Conservation (phyloP, 2,888 invertebrate species). For the Aphodius granarius region DNA sequence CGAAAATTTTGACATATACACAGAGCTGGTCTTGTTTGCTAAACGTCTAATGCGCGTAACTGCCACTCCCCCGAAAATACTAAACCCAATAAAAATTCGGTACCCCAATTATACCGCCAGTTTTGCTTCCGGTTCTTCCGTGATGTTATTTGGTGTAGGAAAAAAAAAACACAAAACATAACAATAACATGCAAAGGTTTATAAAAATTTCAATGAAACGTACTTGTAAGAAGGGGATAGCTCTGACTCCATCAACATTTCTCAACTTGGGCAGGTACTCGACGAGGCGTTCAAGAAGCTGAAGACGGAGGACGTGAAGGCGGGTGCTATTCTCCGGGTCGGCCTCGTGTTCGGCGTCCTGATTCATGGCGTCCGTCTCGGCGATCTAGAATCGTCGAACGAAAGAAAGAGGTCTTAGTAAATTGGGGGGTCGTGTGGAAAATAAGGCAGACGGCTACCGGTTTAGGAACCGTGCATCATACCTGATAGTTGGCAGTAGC, state of each 20-base stretch:
- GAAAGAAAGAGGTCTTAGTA: not conserved
- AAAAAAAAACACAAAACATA: not conserved
- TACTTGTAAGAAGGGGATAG: constrained; percentile 92
- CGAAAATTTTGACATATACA: too few relatives aligned
- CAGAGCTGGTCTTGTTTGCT: too few relatives aligned
- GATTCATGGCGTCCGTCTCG: constrained; percentile 42
- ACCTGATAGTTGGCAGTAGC: constrained; percentile 55
- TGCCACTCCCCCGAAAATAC: too few relatives aligned
- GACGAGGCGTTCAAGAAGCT: constrained; percentile 74
- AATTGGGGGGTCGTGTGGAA: not conserved
- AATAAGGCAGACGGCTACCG: not conserved
- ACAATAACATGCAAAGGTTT: constrained; percentile 5
- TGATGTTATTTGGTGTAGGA: too few relatives aligned
- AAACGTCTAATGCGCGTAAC: too few relatives aligned
- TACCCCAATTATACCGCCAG: too few relatives aligned
- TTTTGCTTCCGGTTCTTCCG: too few relatives aligned
- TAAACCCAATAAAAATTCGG: too few relatives aligned
- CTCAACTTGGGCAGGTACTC: constrained; percentile 77
- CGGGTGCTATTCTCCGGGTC: constrained; percentile 53
- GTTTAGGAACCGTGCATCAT: constrained; percentile 10
- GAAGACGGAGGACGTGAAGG: constrained; percentile 68
- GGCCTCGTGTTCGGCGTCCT: constrained; percentile 43
- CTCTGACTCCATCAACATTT: constrained; percentile 78
- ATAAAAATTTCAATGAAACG: constrained; percentile 14
- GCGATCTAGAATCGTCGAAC: constrained; percentile 30